A percentile compares a stretch with the other conserved stretches of the same genome.
Conservation (phyloP, 2,797 vertebrate genomes). For the Gobio occitaniae region DNA sequence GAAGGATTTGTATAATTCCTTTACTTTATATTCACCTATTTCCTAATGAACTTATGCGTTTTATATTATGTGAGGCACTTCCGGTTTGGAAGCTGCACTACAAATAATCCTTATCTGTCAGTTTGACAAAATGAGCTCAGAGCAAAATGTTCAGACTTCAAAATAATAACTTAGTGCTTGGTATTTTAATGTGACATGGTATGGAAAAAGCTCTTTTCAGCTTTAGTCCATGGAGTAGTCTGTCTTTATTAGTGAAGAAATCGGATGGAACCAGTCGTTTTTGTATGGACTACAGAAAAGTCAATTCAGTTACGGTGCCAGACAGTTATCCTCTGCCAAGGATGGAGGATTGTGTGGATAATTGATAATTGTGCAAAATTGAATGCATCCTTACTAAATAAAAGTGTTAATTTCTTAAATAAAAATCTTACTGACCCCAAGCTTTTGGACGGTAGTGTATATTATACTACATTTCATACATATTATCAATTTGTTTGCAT, state of each 20-base stretch:
- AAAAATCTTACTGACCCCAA: too few relatives aligned
- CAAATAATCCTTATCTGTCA: too few relatives aligned
- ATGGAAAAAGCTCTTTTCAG: not conserved
- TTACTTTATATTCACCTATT: not conserved
- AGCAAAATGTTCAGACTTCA: not conserved
- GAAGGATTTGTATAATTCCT: not conserved
- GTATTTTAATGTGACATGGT: too few relatives aligned
- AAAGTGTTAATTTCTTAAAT: not conserved
- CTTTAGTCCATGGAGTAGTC: too few relatives aligned
- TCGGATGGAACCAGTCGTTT: too few relatives aligned
- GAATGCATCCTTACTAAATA: not conserved
- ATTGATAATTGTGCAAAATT: too few relatives aligned
- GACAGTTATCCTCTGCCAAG: too few relatives aligned
- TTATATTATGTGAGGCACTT: not conserved
- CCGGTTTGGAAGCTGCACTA: not conserved
- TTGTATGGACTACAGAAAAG: too few relatives aligned
- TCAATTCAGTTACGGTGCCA: too few relatives aligned
- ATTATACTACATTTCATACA: not conserved
- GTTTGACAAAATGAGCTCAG: too few relatives aligned
- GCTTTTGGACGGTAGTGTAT: not conserved
- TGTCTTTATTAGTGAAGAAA: too few relatives aligned
- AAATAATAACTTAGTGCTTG: not conserved
- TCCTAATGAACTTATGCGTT: not conserved
- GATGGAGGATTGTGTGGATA: too few relatives aligned
- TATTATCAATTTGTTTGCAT: not conserved